A percentile compares a stretch with the other conserved stretches of the same genome.
Conservation (phyloP, 2,113 vertebrate species). For the Gopherus flavomarginatus region DNA sequence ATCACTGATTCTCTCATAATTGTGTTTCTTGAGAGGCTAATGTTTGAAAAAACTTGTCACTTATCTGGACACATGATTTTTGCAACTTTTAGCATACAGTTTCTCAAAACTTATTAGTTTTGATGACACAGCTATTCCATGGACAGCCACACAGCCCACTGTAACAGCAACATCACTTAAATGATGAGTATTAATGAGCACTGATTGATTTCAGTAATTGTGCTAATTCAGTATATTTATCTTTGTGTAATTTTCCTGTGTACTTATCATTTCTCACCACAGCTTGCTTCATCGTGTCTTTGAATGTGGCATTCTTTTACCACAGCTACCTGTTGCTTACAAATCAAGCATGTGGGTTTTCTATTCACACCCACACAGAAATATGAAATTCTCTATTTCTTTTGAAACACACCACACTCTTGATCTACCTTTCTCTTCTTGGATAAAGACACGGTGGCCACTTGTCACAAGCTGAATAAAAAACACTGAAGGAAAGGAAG, state of each 20-base stretch:
- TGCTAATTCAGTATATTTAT: conserved; percentile 45
- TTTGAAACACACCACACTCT: not conserved
- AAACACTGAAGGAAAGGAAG: not conserved
- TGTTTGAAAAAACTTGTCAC: not conserved
- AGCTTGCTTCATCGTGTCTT: conserved; percentile 18
- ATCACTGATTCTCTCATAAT: not conserved
- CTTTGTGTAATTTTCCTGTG: not conserved
- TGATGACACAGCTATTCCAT: conserved; percentile 9
- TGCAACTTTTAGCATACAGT: not conserved
- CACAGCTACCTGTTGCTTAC: conserved; percentile 54
- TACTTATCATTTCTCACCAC: conserved; percentile 56
- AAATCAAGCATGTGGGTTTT: conserved; percentile 44
- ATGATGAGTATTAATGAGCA: not conserved
- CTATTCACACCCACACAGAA: not conserved
- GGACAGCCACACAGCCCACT: conserved; percentile 6
- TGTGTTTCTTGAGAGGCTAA: not conserved
- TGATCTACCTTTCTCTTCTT: not conserved
- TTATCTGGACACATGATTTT: not conserved
- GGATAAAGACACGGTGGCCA: not conserved
- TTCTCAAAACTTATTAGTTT: not conserved
- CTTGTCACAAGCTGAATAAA: not conserved
- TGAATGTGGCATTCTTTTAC: conserved; percentile 52
- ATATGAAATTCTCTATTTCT: not conserved
- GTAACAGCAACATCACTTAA: conserved; percentile 48
- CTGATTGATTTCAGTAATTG: not conserved